Evolutionary conservation across 2,888 invertebrate species (phyloP).

Genomic region (Lamellibrachia columna): DNA sequence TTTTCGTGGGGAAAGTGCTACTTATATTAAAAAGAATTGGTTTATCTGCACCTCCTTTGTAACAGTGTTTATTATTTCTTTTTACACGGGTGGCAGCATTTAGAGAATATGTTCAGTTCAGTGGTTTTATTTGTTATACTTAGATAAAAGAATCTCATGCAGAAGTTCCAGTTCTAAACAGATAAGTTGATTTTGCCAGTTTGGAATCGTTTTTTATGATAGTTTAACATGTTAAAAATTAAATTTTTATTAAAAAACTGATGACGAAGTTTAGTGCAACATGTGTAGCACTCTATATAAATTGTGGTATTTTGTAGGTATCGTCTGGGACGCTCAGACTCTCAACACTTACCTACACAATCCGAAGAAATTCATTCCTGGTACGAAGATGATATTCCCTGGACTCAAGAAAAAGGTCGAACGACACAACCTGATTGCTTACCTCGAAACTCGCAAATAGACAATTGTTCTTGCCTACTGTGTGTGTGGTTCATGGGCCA

Average conservation of each 20-base stretch:
- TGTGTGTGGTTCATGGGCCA: background rate
- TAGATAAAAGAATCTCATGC: background rate
- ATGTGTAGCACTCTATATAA: background rate
- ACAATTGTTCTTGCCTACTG: background rate
- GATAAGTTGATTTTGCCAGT: background rate
- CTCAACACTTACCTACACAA: constrained; percentile 96
- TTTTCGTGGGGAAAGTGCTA: too few relatives aligned
- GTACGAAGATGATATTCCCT: constrained; percentile 99
- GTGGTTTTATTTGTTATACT: background rate
- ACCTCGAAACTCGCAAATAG: constrained; percentile 73
- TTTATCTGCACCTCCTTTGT: too few relatives aligned
- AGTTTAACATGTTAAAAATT: background rate
- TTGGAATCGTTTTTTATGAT: background rate
- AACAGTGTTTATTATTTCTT: too few relatives aligned
- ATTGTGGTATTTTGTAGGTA: constrained; percentile 70
- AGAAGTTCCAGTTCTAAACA: too few relatives aligned
- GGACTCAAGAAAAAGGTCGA: constrained; percentile 95
- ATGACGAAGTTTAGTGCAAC: background rate
- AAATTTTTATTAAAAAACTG: too few relatives aligned
- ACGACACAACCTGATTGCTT: constrained; percentile 93
- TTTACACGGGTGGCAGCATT: too few relatives aligned
- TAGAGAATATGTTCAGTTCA: too few relatives aligned
- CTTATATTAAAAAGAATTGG: too few relatives aligned
- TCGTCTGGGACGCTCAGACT: constrained; percentile 94
- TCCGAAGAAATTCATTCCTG: constrained; percentile 99